phyloP scores from a whole-genome alignment of 92 coral and sea anemone genomes.

The Galaxea fascicularis region DNA sequence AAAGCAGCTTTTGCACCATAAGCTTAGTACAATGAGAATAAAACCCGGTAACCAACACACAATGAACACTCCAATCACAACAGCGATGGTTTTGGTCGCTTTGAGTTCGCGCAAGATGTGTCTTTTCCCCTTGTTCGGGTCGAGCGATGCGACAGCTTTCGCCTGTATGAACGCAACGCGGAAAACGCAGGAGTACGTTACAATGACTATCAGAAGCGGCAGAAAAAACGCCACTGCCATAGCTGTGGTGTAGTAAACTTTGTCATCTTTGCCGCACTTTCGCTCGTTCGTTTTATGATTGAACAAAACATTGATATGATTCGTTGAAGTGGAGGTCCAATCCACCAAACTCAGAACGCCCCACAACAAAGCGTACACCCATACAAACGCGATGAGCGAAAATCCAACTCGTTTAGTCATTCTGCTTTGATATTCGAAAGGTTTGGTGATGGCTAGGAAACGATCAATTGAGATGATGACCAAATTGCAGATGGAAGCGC shows the following conservation, averaged over 20 bases:
- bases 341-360: conserved; percentile 78
- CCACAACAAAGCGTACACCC: conserved; percentile 90
- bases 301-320: neutral
- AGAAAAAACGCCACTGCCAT: conserved; percentile 77
- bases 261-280: conserved; percentile 72
- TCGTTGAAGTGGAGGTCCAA: conserved; percentile 51
- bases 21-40: conserved; percentile 58
- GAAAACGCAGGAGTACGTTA: conserved; percentile 83
- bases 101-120: conserved; percentile 91
- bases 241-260: conserved; percentile 79
- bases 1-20: conserved; percentile 75
- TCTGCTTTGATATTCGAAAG: conserved; percentile 78
- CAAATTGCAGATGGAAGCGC: conserved; percentile 90
- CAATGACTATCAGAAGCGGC: conserved; percentile 80
- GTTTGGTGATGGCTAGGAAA: conserved; percentile 91
- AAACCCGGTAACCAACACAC: conserved; percentile 94
- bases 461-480: conserved; percentile 96
- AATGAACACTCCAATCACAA: conserved; percentile 90
- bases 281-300: neutral
- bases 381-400: conserved; percentile 76
- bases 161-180: conserved; percentile 88
- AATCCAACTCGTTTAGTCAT: conserved; percentile 79
- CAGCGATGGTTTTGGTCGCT: conserved; percentile 95
- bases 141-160: conserved; percentile 80
- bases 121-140: conserved; percentile 72